These are phyloP conservation scores for Struthio camelus DNA, from an alignment of 2,113 vertebrate species.

Conservation along the genomic window DNA sequence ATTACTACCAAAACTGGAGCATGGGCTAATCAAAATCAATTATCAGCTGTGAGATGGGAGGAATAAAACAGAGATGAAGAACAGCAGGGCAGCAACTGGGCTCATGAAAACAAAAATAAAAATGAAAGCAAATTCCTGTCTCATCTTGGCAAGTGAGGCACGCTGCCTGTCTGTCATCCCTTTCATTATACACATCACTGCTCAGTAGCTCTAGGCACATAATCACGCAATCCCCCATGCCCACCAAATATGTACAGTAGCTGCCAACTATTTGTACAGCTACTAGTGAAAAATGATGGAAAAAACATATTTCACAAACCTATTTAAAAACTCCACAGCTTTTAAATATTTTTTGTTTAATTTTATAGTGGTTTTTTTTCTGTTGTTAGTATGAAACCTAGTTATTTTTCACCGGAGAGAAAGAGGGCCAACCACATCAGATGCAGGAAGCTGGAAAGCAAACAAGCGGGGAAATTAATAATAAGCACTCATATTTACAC, in stretches of 20 bases:
- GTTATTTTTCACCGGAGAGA: not conserved
- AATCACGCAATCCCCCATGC: not conserved
- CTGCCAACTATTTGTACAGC: not conserved
- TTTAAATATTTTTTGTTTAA: not conserved
- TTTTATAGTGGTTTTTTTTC: not conserved
- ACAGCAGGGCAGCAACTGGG: not conserved
- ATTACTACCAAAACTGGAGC: not conserved
- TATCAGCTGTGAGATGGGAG: constrained; percentile 12
- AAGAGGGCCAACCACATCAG: not conserved
- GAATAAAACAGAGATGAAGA: constrained; percentile 1
- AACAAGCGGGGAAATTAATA: constrained; percentile 25
- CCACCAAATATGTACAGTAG: not conserved
- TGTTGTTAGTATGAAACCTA: not conserved
- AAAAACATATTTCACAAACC: not conserved
- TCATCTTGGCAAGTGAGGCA: not conserved
- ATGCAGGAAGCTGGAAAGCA: constrained; percentile 3
- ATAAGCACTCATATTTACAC: not conserved
- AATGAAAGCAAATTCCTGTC: not conserved
- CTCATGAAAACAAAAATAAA: not conserved
- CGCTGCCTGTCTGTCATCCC: not conserved
- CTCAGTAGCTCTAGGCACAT: not conserved
- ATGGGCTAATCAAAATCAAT: not conserved
- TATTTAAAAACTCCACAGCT: not conserved
- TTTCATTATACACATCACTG: not conserved
- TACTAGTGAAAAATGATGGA: not conserved